phyloP scores from a whole-genome alignment of 2,888 invertebrate species.

The Drosophila hawaiiensis region DNA sequence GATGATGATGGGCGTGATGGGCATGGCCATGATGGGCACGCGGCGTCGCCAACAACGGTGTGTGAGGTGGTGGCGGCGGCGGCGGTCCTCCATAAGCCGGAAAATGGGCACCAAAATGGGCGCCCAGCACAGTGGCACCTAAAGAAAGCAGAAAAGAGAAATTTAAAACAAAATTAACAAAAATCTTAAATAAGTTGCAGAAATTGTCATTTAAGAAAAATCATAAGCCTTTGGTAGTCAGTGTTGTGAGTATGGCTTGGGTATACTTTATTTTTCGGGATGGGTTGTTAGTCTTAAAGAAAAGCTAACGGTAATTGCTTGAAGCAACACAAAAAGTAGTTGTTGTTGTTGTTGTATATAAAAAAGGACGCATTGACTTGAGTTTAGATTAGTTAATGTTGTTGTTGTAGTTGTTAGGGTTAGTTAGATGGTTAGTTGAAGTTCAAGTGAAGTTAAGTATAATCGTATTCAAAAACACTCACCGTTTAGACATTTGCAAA shows the following conservation, averaged over 20 bases:
- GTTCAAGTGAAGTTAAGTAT: conserved; percentile 39
- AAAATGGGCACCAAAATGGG: conserved; percentile 83
- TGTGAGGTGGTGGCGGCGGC: conserved; percentile 75
- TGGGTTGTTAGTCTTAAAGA: conserved; percentile 43
- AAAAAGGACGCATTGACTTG: conserved; percentile 22
- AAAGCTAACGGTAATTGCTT: conserved; percentile 33
- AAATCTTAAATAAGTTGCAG: not conserved
- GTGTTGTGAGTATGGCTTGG: conserved; percentile 73
- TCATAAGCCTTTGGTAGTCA: conserved; percentile 33
- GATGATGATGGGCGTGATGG: conserved; percentile 85
- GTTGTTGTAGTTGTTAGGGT: conserved; percentile 44
- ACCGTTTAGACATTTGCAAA: conserved; percentile 84
- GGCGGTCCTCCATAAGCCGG: conserved; percentile 86
- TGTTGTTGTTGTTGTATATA: not conserved
- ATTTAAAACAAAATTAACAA: not conserved
- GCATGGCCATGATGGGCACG: conserved; percentile 85
- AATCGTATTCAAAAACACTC: conserved; percentile 84
- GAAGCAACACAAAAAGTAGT: conserved; percentile 38
- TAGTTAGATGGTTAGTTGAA: conserved; percentile 48
- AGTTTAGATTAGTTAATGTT: conserved; percentile 15
- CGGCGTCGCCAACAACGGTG: conserved; percentile 83
- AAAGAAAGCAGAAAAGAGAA: conserved; percentile 1
- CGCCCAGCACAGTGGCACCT: conserved; percentile 88
- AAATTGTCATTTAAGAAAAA: conserved; percentile 15
- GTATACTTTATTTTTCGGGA: conserved; percentile 22